Percentiles rank a stretch among this genome's conserved stretches.
Evolutionary conservation across 2,113 vertebrate species (phyloP).

Genomic region (Ploceus nigricollis): DNA sequence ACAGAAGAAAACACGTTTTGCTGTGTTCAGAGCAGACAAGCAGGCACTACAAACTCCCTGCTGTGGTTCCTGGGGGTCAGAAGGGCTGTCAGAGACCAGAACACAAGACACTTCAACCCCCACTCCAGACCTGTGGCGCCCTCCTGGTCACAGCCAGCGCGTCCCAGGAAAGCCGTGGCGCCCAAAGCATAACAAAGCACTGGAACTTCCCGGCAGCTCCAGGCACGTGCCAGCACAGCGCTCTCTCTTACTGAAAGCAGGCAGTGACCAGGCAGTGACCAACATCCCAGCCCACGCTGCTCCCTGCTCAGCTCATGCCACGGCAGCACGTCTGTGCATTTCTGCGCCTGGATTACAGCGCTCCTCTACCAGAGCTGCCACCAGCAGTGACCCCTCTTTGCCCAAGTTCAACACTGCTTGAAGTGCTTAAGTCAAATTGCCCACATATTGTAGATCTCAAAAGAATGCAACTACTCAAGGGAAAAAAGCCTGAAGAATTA

Average conservation of each 20-base stretch:
- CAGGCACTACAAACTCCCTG: not conserved
- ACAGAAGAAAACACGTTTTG: not conserved
- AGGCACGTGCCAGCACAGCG: not conserved
- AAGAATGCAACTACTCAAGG: not conserved
- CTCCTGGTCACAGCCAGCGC: rapidly evolving
- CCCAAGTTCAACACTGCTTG: not conserved
- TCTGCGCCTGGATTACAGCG: not conserved
- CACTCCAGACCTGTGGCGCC: rapidly evolving
- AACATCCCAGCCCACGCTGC: not conserved
- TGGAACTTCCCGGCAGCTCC: not conserved
- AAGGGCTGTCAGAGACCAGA: not conserved
- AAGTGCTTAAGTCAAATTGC: not conserved
- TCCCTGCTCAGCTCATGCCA: not conserved
- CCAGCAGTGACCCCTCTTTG: not conserved
- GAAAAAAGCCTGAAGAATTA: not conserved
- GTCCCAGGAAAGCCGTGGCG: not conserved
- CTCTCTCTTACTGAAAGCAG: not conserved
- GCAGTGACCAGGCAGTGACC: not conserved
- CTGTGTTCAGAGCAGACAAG: not conserved
- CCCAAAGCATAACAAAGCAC: not conserved
- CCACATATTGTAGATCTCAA: not conserved
- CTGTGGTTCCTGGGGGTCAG: not conserved
- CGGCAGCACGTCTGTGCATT: not conserved
- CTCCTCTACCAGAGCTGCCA: not conserved
- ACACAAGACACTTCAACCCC: not conserved